Conservation (phyloP, 2,797 vertebrate genomes). For the Uromys caudimaculatus region DNA sequence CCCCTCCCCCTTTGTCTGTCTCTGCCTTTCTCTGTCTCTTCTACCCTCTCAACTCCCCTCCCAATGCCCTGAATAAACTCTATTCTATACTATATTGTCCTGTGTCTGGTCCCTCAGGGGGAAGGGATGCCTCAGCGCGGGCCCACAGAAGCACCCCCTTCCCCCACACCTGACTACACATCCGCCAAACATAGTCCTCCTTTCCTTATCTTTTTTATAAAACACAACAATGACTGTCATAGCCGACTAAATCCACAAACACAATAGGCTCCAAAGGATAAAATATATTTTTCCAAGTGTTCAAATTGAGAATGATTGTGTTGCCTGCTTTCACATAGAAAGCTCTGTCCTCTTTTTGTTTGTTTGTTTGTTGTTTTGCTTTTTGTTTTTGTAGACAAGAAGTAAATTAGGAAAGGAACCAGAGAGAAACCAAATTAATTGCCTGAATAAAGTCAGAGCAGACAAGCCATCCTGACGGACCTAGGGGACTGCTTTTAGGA, state of each 20-base stretch:
- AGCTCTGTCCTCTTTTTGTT: background rate
- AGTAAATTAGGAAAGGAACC: background rate
- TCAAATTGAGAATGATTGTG: slow-evolving; percentile 7
- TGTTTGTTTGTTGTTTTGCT: background rate
- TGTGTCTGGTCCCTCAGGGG: no score
- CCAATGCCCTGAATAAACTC: no score
- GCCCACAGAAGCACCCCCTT: no score
- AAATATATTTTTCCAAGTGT: background rate
- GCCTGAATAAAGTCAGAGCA: background rate
- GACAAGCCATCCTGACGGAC: background rate
- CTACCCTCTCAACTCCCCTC: no score
- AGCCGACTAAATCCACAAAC: background rate
- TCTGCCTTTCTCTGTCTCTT: no score
- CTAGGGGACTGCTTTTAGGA: background rate
- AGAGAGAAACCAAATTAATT: background rate
- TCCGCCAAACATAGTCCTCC: no score
- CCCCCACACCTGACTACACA: no score
- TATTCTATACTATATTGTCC: no score
- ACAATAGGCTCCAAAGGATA: background rate
- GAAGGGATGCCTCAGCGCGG: no score
- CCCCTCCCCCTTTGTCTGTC: no score
- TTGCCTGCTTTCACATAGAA: slow-evolving; percentile 10
- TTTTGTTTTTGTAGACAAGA: background rate
- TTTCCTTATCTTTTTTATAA: no score
- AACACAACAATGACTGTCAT: background rate